Evolutionary conservation across 2,113 vertebrate genomes (phyloP).

Genomic region (Toxotes chatareus): DNA sequence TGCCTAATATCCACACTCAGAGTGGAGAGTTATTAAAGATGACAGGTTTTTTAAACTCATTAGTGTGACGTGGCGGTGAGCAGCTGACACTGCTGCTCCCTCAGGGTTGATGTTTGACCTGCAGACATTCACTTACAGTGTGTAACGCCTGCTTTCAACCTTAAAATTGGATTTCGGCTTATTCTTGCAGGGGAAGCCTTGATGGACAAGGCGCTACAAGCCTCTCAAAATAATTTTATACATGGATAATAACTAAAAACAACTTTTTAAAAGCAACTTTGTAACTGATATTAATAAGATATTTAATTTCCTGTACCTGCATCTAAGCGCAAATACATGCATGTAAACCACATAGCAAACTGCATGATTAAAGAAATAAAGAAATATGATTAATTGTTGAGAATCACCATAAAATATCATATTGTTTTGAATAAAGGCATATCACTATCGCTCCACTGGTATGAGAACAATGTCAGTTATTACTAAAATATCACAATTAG

Average conservation of each 20-base stretch:
- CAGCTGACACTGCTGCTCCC: slow-evolving; percentile 41
- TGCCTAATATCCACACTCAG: slow-evolving; percentile 1
- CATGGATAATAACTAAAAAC: not conserved
- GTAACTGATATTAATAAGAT: not conserved
- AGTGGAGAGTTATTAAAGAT: slow-evolving; percentile 51
- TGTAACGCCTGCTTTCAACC: not conserved
- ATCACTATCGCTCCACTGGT: not conserved
- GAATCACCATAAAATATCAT: not conserved
- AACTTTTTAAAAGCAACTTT: not conserved
- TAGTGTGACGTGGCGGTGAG: slow-evolving; percentile 51
- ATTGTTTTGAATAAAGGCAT: not conserved
- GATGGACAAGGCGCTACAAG: not conserved
- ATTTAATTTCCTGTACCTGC: not conserved
- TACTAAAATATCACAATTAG: not conserved
- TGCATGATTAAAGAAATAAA: not conserved
- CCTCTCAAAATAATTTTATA: not conserved
- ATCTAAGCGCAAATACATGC: not conserved
- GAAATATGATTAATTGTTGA: not conserved
- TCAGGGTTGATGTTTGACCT: slow-evolving; percentile 36
- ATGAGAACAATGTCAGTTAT: not conserved
- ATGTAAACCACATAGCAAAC: not conserved
- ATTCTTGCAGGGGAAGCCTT: not conserved
- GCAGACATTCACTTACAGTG: slow-evolving; percentile 12
- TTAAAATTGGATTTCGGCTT: not conserved
- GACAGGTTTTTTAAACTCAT: slow-evolving; percentile 70